Base-by-base conservation (phyloP, 1,140 invertebrate species). In the Eupeodes corollae region DNA sequence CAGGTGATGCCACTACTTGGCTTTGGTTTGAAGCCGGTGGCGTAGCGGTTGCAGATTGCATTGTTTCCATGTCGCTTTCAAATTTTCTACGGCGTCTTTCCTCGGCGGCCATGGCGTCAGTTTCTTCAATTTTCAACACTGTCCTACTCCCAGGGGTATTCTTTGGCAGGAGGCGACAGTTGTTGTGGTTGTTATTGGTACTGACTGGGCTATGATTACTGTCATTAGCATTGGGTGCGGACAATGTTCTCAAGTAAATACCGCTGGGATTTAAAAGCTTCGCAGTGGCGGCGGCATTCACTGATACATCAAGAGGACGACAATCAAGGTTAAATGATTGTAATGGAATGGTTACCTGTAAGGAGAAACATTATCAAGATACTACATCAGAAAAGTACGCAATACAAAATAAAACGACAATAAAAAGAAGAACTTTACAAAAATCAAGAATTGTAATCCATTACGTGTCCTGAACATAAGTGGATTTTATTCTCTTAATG, bases 301-400 rank as follows among this genome's bases (percentile, higher is more conserved):
- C 13, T 30, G 10, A 10, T 30, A 9, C 16, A 14, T 65, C 62
- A 48, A 47, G 54, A 52, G 55, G 62, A 59, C 59, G 57, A 57
- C 63, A 60, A 56, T 64, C 61, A 67, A 67, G 57, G 58, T 63
- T 64, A 61, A 68, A 68, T 52, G 65, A 68, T 53, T 67, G 65
- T 55, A 68, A 50, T 56, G 65, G 64, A 61, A 68, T 68, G 51
- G 61, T 66, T 55, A 63, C 58, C 65, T 68, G 61, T 14, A 54
- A 54, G 51, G 42, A 35, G 42, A 44, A 49, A 37, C 47, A 13
- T 16, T 46, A 39, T n/a, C 19, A 14, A 15, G 37, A 40, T 19
- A 33, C 3, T 10, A 42, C 13, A 47, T 11, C 35, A 47, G 8
- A 31, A 14, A 31, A 43, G 10, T 8, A 31, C 12, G 13, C 14